Conservation (phyloP, 2,113 vertebrate species). For the Tonatia bakeri region DNA sequence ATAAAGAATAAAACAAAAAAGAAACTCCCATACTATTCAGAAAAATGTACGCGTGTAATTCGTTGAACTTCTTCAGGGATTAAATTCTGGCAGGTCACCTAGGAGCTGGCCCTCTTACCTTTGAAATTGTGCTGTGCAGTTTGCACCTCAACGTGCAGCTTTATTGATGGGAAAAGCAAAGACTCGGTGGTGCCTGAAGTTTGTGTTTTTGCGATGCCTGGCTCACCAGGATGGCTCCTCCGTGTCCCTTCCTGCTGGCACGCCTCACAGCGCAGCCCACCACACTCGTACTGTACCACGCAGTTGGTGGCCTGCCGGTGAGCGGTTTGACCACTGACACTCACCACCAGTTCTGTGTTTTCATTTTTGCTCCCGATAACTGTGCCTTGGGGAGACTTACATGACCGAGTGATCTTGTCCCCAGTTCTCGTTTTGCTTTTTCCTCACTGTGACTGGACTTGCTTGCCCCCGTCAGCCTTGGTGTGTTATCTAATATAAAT, state of each 20-base stretch:
- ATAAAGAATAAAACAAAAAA: too few species aligned
- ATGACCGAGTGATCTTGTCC: neutral
- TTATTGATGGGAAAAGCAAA: neutral
- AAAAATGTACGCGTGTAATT: neutral
- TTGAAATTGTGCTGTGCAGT: neutral
- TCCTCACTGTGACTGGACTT: neutral
- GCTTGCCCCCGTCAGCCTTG: accelerated
- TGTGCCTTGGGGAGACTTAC: neutral
- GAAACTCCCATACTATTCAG: too few species aligned
- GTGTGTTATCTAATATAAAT: accelerated
- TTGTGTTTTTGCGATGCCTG: neutral
- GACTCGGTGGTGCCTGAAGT: neutral
- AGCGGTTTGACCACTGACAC: neutral
- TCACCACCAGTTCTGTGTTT: neutral
- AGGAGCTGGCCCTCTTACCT: neutral
- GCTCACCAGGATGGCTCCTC: neutral
- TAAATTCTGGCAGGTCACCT: neutral
- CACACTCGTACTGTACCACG: neutral
- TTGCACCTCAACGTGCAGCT: neutral
- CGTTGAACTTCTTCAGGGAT: neutral
- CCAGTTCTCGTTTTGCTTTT: neutral
- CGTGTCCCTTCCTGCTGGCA: neutral
- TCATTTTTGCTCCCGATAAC: neutral
- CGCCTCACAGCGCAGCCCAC: neutral
- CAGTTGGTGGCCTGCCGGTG: neutral